Evolutionary conservation across 2,797 vertebrate genomes (phyloP), one percentile per base, ranked within the genome.

Genomic region (Paratrypauchen microcephalus): DNA sequence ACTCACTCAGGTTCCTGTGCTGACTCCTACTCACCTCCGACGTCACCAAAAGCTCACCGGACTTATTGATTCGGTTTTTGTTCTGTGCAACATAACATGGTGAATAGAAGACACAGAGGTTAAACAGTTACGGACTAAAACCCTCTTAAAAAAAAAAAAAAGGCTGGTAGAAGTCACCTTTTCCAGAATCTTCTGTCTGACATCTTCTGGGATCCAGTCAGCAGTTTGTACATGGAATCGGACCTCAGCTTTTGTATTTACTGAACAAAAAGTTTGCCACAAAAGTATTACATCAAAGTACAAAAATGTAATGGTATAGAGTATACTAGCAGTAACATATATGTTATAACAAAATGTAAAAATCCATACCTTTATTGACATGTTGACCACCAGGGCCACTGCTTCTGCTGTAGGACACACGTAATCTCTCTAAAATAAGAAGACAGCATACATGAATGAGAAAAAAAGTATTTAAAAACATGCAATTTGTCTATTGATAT

Each of bases 361-460:
- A 45, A 45, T 45, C 12, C n/a, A 16, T n/a, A 98, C 97, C 96
- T 96, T 98, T 99, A 78, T 99, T 99, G 32, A 99, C 96, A 0
- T 96, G 89, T 81, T 99, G 97, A 64, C 97, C 97, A 0, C 97
- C 97, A 0, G 97, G 94, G 48, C 97, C 97, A 1, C 97, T 92
- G 86, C 97, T 98, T 56, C 94, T 93, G 83, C 94, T 92, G 76
- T 97, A 99, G 6, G 94, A 94, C 26, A 98, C 86, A 0, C 79
- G 95, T 70, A 99, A 86, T 54, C 95, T 95, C 8, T 92, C 97
- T 99, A 6, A 47, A n/a, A 65, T 56, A 68, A 6, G 5, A 66
- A 13, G 11, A 78, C 0, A 73, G 32, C 18, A 28, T 24, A 21
- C 18, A 41, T 16, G 13, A 1, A 39, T n/a, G 1, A 26, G 23